A percentile compares a stretch with the other conserved stretches of the same genome.
phyloP scores from a whole-genome alignment of 1,140 invertebrate species.

The Drosophila orena region DNA sequence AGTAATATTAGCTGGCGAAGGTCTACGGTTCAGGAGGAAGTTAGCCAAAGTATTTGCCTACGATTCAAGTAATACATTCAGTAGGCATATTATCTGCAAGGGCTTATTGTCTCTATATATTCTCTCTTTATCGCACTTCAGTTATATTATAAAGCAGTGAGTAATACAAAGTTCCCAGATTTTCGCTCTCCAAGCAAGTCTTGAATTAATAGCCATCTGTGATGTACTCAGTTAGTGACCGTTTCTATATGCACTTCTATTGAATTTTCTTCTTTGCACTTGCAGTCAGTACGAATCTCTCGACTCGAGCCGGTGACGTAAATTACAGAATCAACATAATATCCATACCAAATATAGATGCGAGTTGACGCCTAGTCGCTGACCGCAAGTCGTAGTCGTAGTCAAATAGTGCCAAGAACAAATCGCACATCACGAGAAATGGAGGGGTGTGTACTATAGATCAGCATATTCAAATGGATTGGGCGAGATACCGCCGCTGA shows the following conservation, averaged over 20 bases:
- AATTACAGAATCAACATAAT: slow-evolving; percentile 42
- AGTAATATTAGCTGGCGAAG: neutral
- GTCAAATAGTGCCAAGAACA: slow-evolving; percentile 57
- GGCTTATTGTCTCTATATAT: too few relatives aligned
- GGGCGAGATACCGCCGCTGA: slow-evolving; percentile 48
- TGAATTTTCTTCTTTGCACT: slow-evolving; percentile 28
- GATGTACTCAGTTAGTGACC: neutral
- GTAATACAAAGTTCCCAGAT: neutral
- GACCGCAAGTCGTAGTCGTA: slow-evolving; percentile 53
- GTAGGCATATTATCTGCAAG: too few relatives aligned
- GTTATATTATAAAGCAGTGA: neutral
- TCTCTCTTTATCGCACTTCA: too few relatives aligned
- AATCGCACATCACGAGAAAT: slow-evolving; percentile 44
- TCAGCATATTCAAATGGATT: slow-evolving; percentile 51
- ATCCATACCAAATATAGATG: slow-evolving; percentile 49
- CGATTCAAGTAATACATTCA: too few relatives aligned
- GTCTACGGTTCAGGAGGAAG: neutral
- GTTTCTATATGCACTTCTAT: slow-evolving; percentile 14
- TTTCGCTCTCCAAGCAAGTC: neutral
- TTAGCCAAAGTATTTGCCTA: too few relatives aligned
- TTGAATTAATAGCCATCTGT: slow-evolving; percentile 14
- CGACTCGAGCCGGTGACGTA: slow-evolving; percentile 44
- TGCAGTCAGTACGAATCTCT: slow-evolving; percentile 15
- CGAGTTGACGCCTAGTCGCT: slow-evolving; percentile 25
- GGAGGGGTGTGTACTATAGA: slow-evolving; percentile 12